Base-by-base conservation (phyloP, 2,888 invertebrate species). In the Operophtera brumata region DNA sequence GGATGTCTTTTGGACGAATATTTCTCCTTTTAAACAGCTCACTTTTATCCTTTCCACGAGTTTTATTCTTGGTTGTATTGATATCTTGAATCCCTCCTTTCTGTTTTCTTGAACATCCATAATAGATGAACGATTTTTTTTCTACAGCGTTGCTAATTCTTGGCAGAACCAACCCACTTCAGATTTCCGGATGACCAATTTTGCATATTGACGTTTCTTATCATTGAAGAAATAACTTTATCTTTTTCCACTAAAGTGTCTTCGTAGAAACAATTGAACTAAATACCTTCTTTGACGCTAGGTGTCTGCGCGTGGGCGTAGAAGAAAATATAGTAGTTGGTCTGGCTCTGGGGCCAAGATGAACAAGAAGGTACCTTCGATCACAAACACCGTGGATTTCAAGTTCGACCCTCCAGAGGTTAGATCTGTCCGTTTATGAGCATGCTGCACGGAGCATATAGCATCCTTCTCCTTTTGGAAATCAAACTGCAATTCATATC, bases 281-380 rank as follows among this genome's bases (percentile, higher is more conserved):
- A 28, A 50, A 47, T 40, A 26, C 25, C 20, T 51, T 44, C 11
- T 48, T 52, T 56, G 30, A 35, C 49, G 42, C 12, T 48, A 56
- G 80, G 87, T 91, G 48, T 84, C 91, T 3, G 90, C 91, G 42
- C 92, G 95, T 0, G 91, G 93, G 26, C 46, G 37, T 25, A 50
- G 50, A 50, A 50, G 46, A 43, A 46, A 49, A 32, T 50, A 35
- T 50, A 37, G 14, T n/a, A 50, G 47, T 47, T 55, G 55, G 55
- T 47, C 47, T 43, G 55, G 20, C 20, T 47, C 47, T 43, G 55
- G 46, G 3, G 90, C 94, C 40, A 94, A 94, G 84, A 93, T 94
- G 69, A 95, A 95, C 81, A 94, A 94, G 75, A 91, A 94, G 92
- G 92, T 91, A 13, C 84, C 83, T 25, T 42, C 48, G n/a, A 85